Conservation (phyloP, 1,140 invertebrate genomes). For the Copidosoma floridanum region DNA sequence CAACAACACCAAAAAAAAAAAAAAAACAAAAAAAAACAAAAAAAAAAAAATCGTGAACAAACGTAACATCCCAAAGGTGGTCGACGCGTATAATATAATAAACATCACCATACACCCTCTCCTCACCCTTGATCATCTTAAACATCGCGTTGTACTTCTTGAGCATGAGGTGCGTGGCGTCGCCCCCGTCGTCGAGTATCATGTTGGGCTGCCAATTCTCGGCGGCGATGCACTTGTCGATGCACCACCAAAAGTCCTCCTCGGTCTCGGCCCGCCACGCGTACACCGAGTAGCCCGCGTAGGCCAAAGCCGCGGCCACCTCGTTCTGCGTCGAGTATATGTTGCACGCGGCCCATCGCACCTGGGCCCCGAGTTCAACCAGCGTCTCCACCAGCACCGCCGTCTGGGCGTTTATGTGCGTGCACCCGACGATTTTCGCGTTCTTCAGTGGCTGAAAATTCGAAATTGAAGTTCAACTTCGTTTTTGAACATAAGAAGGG, state of each 20-base stretch:
- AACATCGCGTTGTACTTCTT: conserved; percentile 96
- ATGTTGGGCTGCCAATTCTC: conserved; percentile 98
- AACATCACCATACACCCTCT: too few relatives aligned
- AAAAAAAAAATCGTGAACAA: too few relatives aligned
- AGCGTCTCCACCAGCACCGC: conserved; percentile 95
- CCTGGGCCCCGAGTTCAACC: conserved; percentile 82
- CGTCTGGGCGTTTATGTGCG: conserved; percentile 97
- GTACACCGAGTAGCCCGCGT: conserved; percentile 86
- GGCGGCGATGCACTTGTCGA: conserved; percentile 88
- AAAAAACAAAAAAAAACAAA: conserved; percentile 11
- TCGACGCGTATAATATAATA: not conserved
- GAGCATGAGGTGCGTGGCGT: conserved; percentile 94
- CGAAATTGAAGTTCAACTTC: too few relatives aligned
- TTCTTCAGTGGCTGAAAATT: conserved; percentile 81
- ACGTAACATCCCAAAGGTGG: too few relatives aligned
- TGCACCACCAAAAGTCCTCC: conserved; percentile 99
- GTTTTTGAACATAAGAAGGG: too few relatives aligned
- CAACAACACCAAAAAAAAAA: not conserved
- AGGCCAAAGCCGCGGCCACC: conserved; percentile 93
- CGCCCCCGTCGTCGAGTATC: conserved; percentile 97
- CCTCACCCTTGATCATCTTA: conserved; percentile 86
- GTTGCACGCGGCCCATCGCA: conserved; percentile 96
- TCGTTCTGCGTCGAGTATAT: conserved; percentile 99
- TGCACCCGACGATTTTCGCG: conserved; percentile 95
- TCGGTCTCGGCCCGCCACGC: conserved; percentile 96